Percentiles rank a stretch among this genome's conserved stretches.
These are phyloP conservation scores for Nipponia nippon DNA, from an alignment of 2,113 vertebrate genomes.

Conservation along the genomic window DNA sequence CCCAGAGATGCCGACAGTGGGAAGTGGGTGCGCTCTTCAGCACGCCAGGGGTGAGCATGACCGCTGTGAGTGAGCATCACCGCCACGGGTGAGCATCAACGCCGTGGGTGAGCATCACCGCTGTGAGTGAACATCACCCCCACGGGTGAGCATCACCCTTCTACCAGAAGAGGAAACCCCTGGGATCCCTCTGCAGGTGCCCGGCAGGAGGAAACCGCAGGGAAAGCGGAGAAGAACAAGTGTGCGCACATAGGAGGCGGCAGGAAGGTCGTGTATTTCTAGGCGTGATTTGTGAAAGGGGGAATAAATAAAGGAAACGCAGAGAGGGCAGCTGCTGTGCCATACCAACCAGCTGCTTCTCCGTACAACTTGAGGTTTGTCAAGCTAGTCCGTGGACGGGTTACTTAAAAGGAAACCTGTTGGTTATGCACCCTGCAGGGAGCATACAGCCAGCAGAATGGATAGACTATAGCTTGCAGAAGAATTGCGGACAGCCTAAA, in stretches of 20 bases:
- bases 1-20: rapidly evolving
- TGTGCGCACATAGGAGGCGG: rapidly evolving
- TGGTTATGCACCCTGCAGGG: too few species aligned
- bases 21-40: rapidly evolving
- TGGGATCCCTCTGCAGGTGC: not conserved
- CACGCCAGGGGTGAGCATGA: rapidly evolving
- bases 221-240: rapidly evolving
- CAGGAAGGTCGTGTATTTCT: not conserved
- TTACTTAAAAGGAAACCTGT: not conserved
- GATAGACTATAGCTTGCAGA: not conserved
- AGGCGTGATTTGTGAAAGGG: not conserved
- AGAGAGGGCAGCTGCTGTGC: not conserved
- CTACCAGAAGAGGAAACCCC: not conserved
- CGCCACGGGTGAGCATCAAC: not conserved
- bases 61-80: too few species aligned
- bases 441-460: not conserved
- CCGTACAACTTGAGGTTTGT: not conserved
- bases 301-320: too few species aligned
- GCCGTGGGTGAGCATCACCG: too few species aligned
- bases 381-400: not conserved
- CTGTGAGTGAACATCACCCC: rapidly evolving
- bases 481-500: not conserved
- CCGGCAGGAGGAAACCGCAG: too few species aligned
- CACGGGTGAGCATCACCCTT: rapidly evolving
- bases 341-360: not conserved